A percentile compares a stretch with the other conserved stretches of the same genome.
Evolutionary conservation across 1,140 invertebrate species (phyloP).

Genomic region (Cydia strobilella): DNA sequence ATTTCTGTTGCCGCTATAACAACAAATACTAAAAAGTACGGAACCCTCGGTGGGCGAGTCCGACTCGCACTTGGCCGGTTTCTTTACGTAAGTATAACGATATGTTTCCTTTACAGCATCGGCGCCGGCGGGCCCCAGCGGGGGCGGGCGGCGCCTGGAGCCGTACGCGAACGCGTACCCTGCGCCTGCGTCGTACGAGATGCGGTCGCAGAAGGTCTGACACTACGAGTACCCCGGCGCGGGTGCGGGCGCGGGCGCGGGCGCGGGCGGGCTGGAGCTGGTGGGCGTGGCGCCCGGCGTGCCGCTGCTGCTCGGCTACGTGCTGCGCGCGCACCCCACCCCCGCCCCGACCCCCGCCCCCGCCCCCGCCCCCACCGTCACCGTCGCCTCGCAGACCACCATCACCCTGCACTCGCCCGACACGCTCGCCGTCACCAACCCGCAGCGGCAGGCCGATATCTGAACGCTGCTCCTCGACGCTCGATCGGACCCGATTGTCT

Average conservation of each 20-base stretch:
- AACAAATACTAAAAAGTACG: too few species aligned
- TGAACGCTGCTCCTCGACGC: constrained; percentile 14
- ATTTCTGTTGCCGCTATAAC: too few species aligned
- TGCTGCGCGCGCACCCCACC: constrained; percentile 42
- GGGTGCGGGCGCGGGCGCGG: constrained; percentile 31
- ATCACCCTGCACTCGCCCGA: constrained; percentile 73
- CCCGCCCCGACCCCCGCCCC: neutral
- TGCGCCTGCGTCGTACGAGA: constrained; percentile 71
- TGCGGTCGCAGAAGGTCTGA: constrained; percentile 76
- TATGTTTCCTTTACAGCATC: constrained; percentile 47
- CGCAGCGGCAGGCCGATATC: constrained; percentile 41
- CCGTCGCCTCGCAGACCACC: constrained; percentile 70
- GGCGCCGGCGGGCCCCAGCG: constrained; percentile 57
- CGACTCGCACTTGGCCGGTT: too few species aligned
- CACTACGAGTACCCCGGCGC: constrained; percentile 54
- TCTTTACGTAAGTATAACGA: too few species aligned
- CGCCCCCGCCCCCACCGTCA: constrained; percentile 44
- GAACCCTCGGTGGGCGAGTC: too few species aligned
- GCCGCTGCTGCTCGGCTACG: constrained; percentile 63
- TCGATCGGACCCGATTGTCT: neutral
- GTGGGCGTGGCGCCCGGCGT: constrained; percentile 56
- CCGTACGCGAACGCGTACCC: constrained; percentile 77
- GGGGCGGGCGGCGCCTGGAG: constrained; percentile 56
- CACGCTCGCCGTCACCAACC: constrained; percentile 53
- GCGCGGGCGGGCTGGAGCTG: constrained; percentile 45